Evolutionary conservation across 2,113 vertebrate genomes (phyloP), one percentile per base, ranked within the genome.

Genomic region (Delphinus delphis): DNA sequence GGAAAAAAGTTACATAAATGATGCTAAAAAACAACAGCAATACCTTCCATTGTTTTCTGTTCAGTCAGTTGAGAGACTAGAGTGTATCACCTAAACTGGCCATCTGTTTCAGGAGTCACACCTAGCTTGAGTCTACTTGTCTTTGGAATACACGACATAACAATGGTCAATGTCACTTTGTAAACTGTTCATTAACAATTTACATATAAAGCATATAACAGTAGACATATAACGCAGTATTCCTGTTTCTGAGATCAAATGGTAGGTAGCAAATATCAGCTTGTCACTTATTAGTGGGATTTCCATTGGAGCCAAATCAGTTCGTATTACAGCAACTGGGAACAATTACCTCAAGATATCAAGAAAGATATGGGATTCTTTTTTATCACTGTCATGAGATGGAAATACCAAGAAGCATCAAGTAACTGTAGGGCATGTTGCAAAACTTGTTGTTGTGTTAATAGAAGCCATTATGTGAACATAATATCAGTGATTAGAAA

Each of bases 181-280:
- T 47, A 71, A 88, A 81, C 6, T 36, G 36, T 58, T 31, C 5
- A 33, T 63, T 71, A 55, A 60, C 31, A 31, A 11, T 71, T 71
- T 82, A 36, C 50, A 60, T 68, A 74, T 47, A 71, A 83, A 71
- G 23, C 7, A 3, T n/a, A 2, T 26, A 71, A 58, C 31, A 47
- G 28, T 21, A 86, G 47, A 55, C n/a, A 36, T 63, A 41, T 36
- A 41, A 71, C 47, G 44, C 44, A 53, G 31, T 47, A 23, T 87
- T 88, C 47, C 71, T 93, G 21, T 85, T 93, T 41, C 62, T 80
- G 84, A 92, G 80, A 80, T 84, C 63, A 93, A 96, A 55, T 67
- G 25, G 63, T 76, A 89, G 25, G 63, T 76, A 89, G 25, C 4
- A 92, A 92, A 79, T 63, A n/a, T 17, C 60, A 89, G 31, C 41